A percentile compares a stretch with the other conserved stretches of the same genome.
phyloP scores from a whole-genome alignment of 2,888 invertebrate species.

The Sisyra nigra region DNA sequence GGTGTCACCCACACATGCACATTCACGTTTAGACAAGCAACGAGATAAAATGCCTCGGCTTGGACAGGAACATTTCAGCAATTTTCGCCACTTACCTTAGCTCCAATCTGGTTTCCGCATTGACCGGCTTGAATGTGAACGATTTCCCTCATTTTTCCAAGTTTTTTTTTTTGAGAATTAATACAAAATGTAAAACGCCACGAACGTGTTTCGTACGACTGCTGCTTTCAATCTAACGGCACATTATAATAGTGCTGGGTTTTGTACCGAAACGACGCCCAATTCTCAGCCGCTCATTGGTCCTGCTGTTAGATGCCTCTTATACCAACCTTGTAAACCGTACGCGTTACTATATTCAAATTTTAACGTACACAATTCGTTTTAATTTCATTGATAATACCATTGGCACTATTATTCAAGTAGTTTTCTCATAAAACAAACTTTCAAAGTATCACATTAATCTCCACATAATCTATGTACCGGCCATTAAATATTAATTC shows the following conservation, averaged over 20 bases:
- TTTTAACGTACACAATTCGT: background rate
- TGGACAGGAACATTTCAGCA: too few species aligned
- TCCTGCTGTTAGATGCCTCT: background rate
- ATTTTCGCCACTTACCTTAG: slow-evolving; percentile 47
- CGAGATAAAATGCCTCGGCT: too few species aligned
- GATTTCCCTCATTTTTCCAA: slow-evolving; percentile 67
- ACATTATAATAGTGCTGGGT: background rate
- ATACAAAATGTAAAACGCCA: background rate
- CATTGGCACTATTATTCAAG: too few species aligned
- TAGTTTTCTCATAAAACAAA: too few species aligned
- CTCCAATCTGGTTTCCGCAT: slow-evolving; percentile 72
- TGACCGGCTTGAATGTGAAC: slow-evolving; percentile 74
- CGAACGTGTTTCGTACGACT: background rate
- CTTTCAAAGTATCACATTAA: too few species aligned
- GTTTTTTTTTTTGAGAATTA: background rate
- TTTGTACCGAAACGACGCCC: slow-evolving; percentile 7
- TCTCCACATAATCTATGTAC: too few species aligned
- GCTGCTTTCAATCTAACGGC: slow-evolving; percentile 2
- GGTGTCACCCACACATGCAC: too few species aligned
- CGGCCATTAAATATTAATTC: too few species aligned
- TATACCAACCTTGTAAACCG: background rate
- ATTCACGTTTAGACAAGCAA: too few species aligned
- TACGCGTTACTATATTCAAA: slow-evolving; percentile 2
- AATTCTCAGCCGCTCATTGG: slow-evolving; percentile 2
- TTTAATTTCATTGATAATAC: too few species aligned